Percentiles rank a stretch among this genome's conserved stretches.
These are phyloP conservation scores for Bombus pyrosoma DNA, from an alignment of 1,140 invertebrate genomes.

Conservation along the genomic window DNA sequence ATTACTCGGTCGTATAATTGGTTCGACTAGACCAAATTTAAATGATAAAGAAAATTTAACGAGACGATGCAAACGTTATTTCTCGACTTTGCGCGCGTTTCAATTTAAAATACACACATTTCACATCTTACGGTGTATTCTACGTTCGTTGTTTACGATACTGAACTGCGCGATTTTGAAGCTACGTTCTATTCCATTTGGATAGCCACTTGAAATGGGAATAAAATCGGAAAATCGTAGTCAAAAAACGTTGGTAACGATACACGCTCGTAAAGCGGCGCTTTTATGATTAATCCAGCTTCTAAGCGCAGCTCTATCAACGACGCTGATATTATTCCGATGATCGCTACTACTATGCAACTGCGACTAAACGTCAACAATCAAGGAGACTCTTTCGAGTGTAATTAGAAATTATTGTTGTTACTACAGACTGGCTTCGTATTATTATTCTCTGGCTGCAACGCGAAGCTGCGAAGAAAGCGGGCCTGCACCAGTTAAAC, in stretches of 20 bases:
- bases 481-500: constrained; percentile 79
- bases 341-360: constrained; percentile 48
- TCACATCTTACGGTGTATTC: too few species aligned
- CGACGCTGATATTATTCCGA: neutral
- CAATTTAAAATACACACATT: too few species aligned
- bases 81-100: too few species aligned
- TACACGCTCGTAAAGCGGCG: constrained; percentile 13
- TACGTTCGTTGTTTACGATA: too few species aligned
- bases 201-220: neutral
- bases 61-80: too few species aligned
- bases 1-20: too few species aligned
- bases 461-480: constrained; percentile 74
- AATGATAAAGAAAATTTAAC: neutral
- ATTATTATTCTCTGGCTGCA: constrained; percentile 68
- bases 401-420: constrained; percentile 53
- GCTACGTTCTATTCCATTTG: too few species aligned
- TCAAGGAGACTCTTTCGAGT: constrained; percentile 4
- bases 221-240: constrained; percentile 18
- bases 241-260: constrained; percentile 4
- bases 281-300: constrained; percentile 60
- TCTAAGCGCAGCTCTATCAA: constrained; percentile 45
- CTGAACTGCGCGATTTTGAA: too few species aligned
- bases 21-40: fast-evolving
- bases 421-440: constrained; percentile 55
- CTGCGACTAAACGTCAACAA: constrained; percentile 43